Base-by-base conservation (phyloP, 2,888 invertebrate species). In the Camponotus fellah region DNA sequence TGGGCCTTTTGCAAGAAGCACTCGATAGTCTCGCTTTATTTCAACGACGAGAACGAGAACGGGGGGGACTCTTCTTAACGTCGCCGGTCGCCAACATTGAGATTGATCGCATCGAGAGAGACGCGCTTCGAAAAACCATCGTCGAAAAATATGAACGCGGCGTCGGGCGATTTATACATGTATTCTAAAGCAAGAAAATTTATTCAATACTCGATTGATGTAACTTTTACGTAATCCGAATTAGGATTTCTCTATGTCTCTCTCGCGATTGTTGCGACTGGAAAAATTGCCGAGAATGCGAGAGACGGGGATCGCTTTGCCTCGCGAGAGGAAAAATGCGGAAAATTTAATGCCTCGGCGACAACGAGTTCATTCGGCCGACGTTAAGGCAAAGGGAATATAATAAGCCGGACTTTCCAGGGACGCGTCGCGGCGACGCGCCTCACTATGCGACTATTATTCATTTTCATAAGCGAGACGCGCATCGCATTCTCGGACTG, bases 1-100 rank as follows among this genome's bases (percentile, higher is more conserved):
- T 97, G 97, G 97, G 97, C 97, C 0, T 97, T 97, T 92, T 97
- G 97, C 95, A 97, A 97, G 95, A 97, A 97, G 92, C 97, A 97
- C 95, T 97, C 97, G 81, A 97, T 97, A 86, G 97, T 97, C 1
- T 97, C 97, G 77, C 94, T 96, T 74, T 96, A 96, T 92, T 96
- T 95, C 82, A 95, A 95, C 86, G 95, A 94, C 88, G 94, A 94
- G 71, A 94, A 93, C 85, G 94, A 95, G 62, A 93, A 94, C 90
- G 81, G 66, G 12, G 82, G 58, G 60, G 65, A 77, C 2, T 75
- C 77, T n/a, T 75, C 77, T 58, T 82, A 76, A 60, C 53, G 56
- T 8, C 32, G 26, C 58, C 34, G 40, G 53, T 37, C 66, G 9
- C 4, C 21, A 26, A 26, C 1, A 26, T 26, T 26, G 26, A 26